Percentiles rank a stretch among this genome's conserved stretches.
These are phyloP conservation scores for Turnix velox DNA, from an alignment of 2,113 vertebrate species.

Conservation along the genomic window DNA sequence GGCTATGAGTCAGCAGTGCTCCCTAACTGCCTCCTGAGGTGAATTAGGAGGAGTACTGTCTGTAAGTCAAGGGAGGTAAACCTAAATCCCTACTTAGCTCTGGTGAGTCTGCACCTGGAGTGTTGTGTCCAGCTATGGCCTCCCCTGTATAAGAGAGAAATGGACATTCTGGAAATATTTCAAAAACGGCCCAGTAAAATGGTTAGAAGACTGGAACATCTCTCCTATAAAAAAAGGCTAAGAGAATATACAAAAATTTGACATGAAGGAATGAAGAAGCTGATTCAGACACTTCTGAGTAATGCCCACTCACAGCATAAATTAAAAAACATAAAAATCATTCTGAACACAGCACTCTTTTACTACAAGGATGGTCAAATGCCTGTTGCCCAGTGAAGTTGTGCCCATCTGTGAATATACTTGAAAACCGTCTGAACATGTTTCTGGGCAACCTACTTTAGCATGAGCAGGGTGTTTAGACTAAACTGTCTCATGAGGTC, in stretches of 20 bases:
- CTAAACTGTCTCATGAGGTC: background rate
- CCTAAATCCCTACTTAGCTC: background rate
- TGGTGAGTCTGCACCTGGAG: background rate
- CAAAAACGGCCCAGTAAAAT: background rate
- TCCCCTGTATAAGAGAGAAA: background rate
- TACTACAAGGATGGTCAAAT: background rate
- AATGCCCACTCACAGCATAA: background rate
- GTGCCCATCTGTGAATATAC: background rate
- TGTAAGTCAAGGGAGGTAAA: background rate
- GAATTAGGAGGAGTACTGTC: background rate
- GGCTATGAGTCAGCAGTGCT: background rate
- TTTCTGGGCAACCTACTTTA: background rate
- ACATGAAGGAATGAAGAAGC: background rate
- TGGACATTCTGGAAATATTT: background rate
- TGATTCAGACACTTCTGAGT: background rate
- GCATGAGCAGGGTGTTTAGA: background rate
- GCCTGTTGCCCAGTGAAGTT: background rate
- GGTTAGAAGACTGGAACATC: background rate
- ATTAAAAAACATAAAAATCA: background rate
- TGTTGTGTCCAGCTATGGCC: background rate
- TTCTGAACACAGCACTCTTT: background rate
- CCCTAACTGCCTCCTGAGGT: background rate
- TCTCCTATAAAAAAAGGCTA: background rate
- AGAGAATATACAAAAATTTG: background rate
- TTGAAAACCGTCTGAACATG: background rate